Percentiles rank a stretch among this genome's conserved stretches.
These are phyloP conservation scores for Keiferia lycopersicella DNA, from an alignment of 2,888 invertebrate genomes.

Conservation along the genomic window DNA sequence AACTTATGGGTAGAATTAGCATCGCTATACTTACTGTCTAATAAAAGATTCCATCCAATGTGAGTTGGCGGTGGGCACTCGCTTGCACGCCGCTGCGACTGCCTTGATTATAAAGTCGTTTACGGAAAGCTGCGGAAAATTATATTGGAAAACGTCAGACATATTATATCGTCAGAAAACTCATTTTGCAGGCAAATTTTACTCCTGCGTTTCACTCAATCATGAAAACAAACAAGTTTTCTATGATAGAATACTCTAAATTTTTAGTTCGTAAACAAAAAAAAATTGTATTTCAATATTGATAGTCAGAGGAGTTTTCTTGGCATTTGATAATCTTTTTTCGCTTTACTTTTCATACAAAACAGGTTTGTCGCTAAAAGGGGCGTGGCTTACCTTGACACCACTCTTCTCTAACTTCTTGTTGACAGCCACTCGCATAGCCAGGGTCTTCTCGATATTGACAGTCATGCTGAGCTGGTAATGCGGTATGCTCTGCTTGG, in stretches of 20 bases:
- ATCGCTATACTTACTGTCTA: slow-evolving; percentile 92
- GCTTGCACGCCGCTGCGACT: slow-evolving; percentile 91
- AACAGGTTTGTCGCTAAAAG: neutral
- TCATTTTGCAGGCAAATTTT: no score
- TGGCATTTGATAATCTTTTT: no score
- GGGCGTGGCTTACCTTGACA: slow-evolving; percentile 78
- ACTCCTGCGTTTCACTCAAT: no score
- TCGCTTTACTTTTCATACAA: neutral
- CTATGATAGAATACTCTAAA: no score
- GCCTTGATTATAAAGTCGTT: slow-evolving; percentile 99
- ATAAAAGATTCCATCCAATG: slow-evolving; percentile 97
- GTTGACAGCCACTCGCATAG: slow-evolving; percentile 89
- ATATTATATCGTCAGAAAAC: no score
- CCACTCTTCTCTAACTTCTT: slow-evolving; percentile 84
- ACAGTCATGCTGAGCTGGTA: slow-evolving; percentile 96
- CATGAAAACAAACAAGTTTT: no score
- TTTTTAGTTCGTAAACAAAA: no score
- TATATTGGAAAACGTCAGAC: slow-evolving; percentile 1
- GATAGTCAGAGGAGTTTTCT: no score
- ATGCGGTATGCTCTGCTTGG: slow-evolving; percentile 97
- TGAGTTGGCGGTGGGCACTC: slow-evolving; percentile 96
- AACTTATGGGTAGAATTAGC: no score
- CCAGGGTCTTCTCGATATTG: slow-evolving; percentile 89
- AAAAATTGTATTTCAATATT: no score
- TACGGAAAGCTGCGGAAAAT: slow-evolving; percentile 84